Conservation (phyloP, 2,113 vertebrate genomes). For the Prietella phreatophila region DNA sequence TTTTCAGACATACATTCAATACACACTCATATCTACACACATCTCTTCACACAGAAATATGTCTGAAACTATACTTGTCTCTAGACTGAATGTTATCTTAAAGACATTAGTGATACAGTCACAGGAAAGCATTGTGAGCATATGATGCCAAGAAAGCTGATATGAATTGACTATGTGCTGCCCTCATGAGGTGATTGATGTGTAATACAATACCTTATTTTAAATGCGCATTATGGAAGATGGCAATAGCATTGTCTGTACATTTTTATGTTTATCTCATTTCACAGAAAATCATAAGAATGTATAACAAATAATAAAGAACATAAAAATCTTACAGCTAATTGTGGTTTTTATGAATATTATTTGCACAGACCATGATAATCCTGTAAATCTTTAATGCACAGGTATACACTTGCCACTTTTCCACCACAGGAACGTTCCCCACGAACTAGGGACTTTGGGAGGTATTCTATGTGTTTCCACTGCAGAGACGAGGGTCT, state of each 20-base stretch:
- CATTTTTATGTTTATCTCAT: not conserved
- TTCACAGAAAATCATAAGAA: not conserved
- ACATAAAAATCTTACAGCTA: not conserved
- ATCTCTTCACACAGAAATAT: not conserved
- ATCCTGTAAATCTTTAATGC: not conserved
- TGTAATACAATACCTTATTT: not conserved
- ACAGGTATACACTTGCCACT: too few relatives aligned
- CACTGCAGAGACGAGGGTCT: too few relatives aligned
- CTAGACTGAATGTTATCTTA: not conserved
- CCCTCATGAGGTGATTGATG: conserved; percentile 55
- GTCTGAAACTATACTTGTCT: not conserved
- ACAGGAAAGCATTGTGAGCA: not conserved
- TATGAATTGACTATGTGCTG: conserved; percentile 55
- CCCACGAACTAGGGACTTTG: too few relatives aligned
- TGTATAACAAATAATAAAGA: not conserved
- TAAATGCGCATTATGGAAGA: not conserved
- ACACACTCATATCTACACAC: not conserved
- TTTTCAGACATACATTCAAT: not conserved
- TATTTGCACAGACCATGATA: not conserved
- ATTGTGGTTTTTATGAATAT: not conserved
- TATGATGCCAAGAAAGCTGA: not conserved
- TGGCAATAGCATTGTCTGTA: not conserved
- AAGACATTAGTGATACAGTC: not conserved
- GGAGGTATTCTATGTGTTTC: too few relatives aligned
- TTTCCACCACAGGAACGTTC: too few relatives aligned